Evolutionary conservation across 2,888 invertebrate genomes (phyloP), one percentile per base, ranked within the genome.

Genomic region (Clistopyga incitator): DNA sequence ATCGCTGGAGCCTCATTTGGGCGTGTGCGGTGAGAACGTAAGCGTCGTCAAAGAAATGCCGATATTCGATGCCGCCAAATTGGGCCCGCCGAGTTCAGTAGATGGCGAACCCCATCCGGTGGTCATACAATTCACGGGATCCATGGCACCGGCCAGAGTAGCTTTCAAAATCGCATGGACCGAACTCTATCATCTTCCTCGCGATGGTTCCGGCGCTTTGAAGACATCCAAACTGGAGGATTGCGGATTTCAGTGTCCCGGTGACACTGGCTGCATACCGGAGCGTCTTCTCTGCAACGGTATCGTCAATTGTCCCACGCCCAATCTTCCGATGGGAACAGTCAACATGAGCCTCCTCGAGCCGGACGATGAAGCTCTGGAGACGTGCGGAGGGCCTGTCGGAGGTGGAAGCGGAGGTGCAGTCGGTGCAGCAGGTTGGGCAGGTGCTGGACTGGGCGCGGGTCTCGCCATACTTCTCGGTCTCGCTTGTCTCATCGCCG

Each of bases 161-260:
- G 96, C 97, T 13, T 98, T 98, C 91, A 97, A 97, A 91, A 96
- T 98, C 47, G 97, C 97, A 15, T 98, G 98, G 98, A 98, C 98
- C 2, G 98, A 98, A 88, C 94, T 98, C 54, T 97, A 96, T 90
- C 98, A 98, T 92, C 94, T 98, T 87, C 98, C 98, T 0, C 95
- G 97, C 87, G 97, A 97, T 92, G 95, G 96, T 23, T 97, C 97
- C 87, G 98, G 97, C 0, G 96, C 96, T 29, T 92, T 96, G 50
- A 97, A 97, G 94, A 97, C 97, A 0, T 97, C 97, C 45, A 95
- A 96, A 85, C 93, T 97, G 71, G 95, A 95, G 84, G 96, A 95
- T 29, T 98, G 98, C 92, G 98, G 97, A 88, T 98, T 98, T 90
- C 95, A 97, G 80, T 98, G 98, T 93, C 98, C 98, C 0, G 98